phyloP scores from a whole-genome alignment of 1,140 invertebrate genomes.

The Bicyclus anynana region DNA sequence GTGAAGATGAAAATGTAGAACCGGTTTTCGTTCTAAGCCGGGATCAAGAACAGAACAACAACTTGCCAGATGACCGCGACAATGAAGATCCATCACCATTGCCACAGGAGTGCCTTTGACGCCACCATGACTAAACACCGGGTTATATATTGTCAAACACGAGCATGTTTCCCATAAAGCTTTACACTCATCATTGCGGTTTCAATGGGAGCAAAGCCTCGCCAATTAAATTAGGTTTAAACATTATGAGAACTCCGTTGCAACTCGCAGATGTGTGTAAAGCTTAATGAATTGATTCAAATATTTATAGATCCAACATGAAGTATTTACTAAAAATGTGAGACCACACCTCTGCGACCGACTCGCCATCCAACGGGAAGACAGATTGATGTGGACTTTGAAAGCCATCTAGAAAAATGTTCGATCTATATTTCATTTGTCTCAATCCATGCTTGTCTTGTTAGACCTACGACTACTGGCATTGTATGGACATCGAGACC shows the following conservation, averaged over 20 bases:
- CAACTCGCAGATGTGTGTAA: background rate
- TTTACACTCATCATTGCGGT: background rate
- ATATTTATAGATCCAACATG: slow-evolving; percentile 11
- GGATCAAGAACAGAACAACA: slow-evolving; percentile 62
- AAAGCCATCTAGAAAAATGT: slow-evolving; percentile 4
- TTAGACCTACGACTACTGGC: slow-evolving; percentile 24
- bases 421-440: slow-evolving; percentile 15
- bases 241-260: background rate
- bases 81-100: slow-evolving; percentile 27
- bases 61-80: slow-evolving; percentile 42
- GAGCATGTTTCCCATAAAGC: slow-evolving; percentile 14
- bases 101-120: slow-evolving; percentile 38
- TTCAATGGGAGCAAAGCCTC: background rate
- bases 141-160: slow-evolving; percentile 1
- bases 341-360: no score
- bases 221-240: background rate
- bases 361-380: no score
- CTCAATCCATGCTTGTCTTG: slow-evolving; percentile 7
- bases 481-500: slow-evolving; percentile 25
- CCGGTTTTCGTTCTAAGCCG: slow-evolving; percentile 56
- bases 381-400: no score
- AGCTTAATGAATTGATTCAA: background rate
- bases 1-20: slow-evolving; percentile 59
- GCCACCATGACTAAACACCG: slow-evolving; percentile 4
- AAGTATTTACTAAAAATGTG: background rate